Base-by-base conservation (phyloP, 2,888 invertebrate species). In the Cheiracanthium punctorium region DNA sequence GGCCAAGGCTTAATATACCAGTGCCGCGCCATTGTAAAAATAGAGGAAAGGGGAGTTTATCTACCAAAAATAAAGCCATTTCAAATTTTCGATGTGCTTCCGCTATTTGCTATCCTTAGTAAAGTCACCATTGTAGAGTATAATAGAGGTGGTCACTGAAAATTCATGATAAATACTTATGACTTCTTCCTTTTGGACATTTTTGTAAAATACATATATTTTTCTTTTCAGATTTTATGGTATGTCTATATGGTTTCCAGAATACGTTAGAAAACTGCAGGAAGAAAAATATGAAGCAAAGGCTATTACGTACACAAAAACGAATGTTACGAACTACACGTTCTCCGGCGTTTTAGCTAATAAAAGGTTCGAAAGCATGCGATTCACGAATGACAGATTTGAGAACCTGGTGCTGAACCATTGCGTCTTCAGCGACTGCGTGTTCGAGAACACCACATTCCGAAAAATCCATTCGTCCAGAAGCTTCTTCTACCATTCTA, bases 401-500 rank as follows among this genome's bases (percentile, higher is more conserved):
- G 93, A 93, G 28, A 94, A 95, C 89, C 93, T 95, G 91, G 92
- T 95, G 89, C 93, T 96, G 91, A 95, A 94, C 87, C 95, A 95
- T 90, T 95, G 95, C 28, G 92, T 94, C 84, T 96, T 96, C 91
- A 92, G 92, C 89, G 95, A 95, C 90, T 95, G 95, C 90, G 93
- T 94, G 7, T 95, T 96, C 90, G 92, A 92, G n/a, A 94, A 94
- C 65, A 94, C 94, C 2, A 94, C 94, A 89, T 95, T 96, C 90
- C 93, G 94, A 37, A 95, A 94, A 89, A 94, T 96, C 65, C 95
- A 94, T 91, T 94, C 95, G 17, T 95, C 95, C 70, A 94, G 94
- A 80, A 94, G 95, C 0, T 93, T 93, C 88, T 95, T 96, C 91
- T 92, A 92, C 67, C 93, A 94, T 77, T 94, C 94, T 65, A 90